A percentile compares a stretch with the other conserved stretches of the same genome.
Evolutionary conservation across 1,140 invertebrate genomes (phyloP).

Genomic region (Cotesia typhae): DNA sequence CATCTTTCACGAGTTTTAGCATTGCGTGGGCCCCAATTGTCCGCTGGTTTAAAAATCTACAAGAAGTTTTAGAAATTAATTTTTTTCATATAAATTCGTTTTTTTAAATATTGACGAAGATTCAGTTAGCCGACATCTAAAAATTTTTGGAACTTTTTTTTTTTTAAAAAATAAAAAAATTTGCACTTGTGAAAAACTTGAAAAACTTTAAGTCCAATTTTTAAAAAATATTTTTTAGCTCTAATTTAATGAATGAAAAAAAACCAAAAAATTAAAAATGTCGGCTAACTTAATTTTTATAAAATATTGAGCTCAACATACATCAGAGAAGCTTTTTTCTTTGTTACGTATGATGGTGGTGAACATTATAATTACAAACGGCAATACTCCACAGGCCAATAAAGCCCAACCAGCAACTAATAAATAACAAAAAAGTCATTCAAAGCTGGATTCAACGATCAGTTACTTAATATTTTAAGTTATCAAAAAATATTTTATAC

Average conservation of each 20-base stretch:
- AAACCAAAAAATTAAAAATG: too few relatives aligned
- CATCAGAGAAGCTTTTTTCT: constrained; percentile 5
- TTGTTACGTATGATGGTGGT: neutral
- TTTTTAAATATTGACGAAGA: neutral
- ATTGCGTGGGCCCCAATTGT: constrained; percentile 28
- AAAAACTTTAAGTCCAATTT: too few relatives aligned
- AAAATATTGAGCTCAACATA: constrained; percentile 3
- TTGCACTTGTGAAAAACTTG: too few relatives aligned
- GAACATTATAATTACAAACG: constrained; percentile 17
- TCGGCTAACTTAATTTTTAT: too few relatives aligned
- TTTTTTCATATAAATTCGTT: neutral
- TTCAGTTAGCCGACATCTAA: too few relatives aligned
- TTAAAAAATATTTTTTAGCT: too few relatives aligned
- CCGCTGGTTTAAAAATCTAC: constrained; percentile 17
- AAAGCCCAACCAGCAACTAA: constrained; percentile 28
- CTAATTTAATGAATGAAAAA: too few relatives aligned
- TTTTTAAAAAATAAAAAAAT: too few relatives aligned
- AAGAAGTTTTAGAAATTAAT: constrained; percentile 1
- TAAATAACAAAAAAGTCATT: neutral
- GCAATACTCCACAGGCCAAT: constrained; percentile 18
- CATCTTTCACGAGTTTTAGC: constrained; percentile 16
- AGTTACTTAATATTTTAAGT: neutral
- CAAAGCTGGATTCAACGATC: neutral
- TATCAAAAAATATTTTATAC: constrained; percentile 11
- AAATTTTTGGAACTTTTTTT: too few relatives aligned